Percentiles rank a stretch among this genome's conserved stretches.
Evolutionary conservation across 2,797 vertebrate genomes (phyloP).

Genomic region (Antennarius maculatus): DNA sequence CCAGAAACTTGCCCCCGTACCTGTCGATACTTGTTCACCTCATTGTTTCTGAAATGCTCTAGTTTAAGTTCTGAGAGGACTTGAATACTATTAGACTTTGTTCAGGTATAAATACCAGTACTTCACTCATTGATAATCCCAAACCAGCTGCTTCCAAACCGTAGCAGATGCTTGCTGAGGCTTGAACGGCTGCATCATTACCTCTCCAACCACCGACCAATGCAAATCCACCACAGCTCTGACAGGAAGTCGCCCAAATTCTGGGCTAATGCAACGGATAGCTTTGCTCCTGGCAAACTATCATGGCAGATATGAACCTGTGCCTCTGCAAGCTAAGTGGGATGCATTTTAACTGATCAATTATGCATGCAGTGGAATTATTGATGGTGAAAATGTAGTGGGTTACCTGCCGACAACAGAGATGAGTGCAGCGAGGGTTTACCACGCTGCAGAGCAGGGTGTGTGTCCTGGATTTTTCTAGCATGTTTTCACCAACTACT

Average conservation of each 20-base stretch:
- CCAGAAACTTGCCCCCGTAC: no score
- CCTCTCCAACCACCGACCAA: constrained; percentile 25
- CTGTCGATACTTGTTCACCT: no score
- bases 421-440: constrained; percentile 63
- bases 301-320: constrained; percentile 62
- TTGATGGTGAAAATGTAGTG: constrained; percentile 75
- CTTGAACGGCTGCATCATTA: background rate
- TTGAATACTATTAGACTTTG: no score
- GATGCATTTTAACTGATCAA: constrained; percentile 72
- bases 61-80: no score
- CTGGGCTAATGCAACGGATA: constrained; percentile 57
- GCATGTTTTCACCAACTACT: constrained; percentile 17
- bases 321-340: constrained; percentile 66
- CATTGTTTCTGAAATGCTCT: no score
- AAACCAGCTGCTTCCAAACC: constrained; percentile 1
- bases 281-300: constrained; percentile 70
- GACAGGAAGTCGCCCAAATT: constrained; percentile 51
- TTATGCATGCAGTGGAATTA: constrained; percentile 78
- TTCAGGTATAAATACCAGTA: background rate
- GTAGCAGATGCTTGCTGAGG: background rate
- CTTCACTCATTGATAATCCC: background rate
- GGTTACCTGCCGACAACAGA: constrained; percentile 68
- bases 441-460: constrained; percentile 55
- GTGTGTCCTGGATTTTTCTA: constrained; percentile 18
- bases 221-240: constrained; percentile 36